Base-by-base conservation (phyloP, 2,888 invertebrate genomes). In the Unio pictorum region DNA sequence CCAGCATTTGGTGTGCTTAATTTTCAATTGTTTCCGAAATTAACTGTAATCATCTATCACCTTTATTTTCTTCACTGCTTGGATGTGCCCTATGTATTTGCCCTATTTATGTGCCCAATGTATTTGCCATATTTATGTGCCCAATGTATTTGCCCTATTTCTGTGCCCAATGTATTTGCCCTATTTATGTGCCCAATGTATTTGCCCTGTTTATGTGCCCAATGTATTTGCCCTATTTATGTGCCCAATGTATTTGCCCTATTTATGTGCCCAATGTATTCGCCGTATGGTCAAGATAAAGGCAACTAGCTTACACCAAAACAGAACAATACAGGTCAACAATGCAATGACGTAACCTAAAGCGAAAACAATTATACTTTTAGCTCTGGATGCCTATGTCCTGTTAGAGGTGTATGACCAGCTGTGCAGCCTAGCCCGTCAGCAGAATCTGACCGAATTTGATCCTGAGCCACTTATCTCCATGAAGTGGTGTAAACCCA, bases 341-440 rank as follows among this genome's bases (percentile, higher is more conserved):
- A 3, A 45, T 45, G 11, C 45, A 45, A 15, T 45, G 45, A 3
- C 3, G 15, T 45, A 45, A 45, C 11, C 45, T 45, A 11, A 45
- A 45, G 15, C 15, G 15, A 15, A 45, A 11, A 45, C 45, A 34
- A 34, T 45, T 45, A 45, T 63, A 18, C 20, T 72, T 71, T 11
- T 76, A 93, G 96, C 96, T 55, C 90, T 96, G 67, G 97, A 98
- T 92, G 96, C 97, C 0, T 94, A 93, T 91, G 96, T 96, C 83
- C 91, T 98, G 70, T 89, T 97, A 80, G 93, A 95, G 91, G 92
- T 96, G 57, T 96, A 95, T 90, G 92, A 93, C 67, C 92, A 92
- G 62, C 89, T 97, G 54, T 61, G 74, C 30, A 64, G 67, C 8
- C 68, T 68, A 45, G 83, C 80, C 1, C 20, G 68, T 56, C 68